Evolutionary conservation across 2,113 vertebrate genomes (phyloP), one percentile per base, ranked within the genome.

Genomic region (Manacus vitellinus): DNA sequence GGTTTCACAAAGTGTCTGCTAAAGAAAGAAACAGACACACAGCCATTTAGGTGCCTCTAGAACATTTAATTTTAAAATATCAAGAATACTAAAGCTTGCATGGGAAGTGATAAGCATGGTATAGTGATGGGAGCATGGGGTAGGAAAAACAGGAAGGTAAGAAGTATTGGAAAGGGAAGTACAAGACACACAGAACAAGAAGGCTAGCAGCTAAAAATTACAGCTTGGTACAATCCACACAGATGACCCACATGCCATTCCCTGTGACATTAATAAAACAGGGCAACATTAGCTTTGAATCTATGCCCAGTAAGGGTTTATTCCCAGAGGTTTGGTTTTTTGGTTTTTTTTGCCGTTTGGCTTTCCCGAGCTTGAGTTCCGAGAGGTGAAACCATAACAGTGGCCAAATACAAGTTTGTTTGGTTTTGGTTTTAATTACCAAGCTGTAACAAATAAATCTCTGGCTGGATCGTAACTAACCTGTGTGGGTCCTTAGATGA

Each of bases 401-500:
- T 81, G 76, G 66, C 76, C 92, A 88, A 96, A 96, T 87, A 86
- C 37, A 88, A 91, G 59, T 92, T 96, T 68, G 88, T 85, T 91
- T 85, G 55, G 35, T 22, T 66, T 90, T 88, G 55, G 58, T 75
- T 81, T 88, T 75, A 65, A 94, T 93, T 94, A 95, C 93, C 89
- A 92, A 95, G 95, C 88, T 94, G 72, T 97, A 94, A 96, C 79
- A 93, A 94, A 95, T 56, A 95, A 89, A 93, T 91, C 85, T 93
- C 76, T 70, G 86, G 72, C 92, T 90, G 72, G 78, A 92, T 83
- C 85, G 78, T 93, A 97, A 99, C 99, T 99, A 98, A 99, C 99
- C 99, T 99, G 99, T 99, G 92, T 99, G 99, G 98, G 99, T 99
- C 98, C 99, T 99, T 98, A 99, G 99, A 97, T 99, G 99, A 97